These are phyloP conservation scores for Holothuria leucospilota DNA, from an alignment of 53 echinoderm and acorn worm species.

Conservation along the genomic window DNA sequence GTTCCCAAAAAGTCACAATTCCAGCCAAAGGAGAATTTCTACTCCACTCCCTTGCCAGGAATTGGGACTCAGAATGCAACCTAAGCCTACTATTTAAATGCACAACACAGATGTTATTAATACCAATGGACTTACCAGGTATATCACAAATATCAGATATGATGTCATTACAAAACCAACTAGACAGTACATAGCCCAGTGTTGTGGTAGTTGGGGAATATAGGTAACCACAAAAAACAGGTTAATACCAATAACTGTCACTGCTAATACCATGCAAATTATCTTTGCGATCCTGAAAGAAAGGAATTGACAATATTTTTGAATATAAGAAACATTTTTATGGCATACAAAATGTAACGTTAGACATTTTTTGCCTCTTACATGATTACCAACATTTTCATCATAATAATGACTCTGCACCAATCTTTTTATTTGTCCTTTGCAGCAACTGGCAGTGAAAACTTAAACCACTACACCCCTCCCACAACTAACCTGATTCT, in stretches of 20 bases:
- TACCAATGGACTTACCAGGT: conserved; percentile 74
- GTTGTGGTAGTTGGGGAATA: conserved; percentile 67
- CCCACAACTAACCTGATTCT: too few relatives aligned
- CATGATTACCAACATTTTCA: too few relatives aligned
- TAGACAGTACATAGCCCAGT: conserved; percentile 81
- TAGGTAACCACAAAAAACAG: conserved; percentile 84
- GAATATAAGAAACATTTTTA: background rate
- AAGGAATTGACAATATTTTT: background rate
- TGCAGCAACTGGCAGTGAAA: too few relatives aligned
- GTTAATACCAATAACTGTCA: conserved; percentile 86
- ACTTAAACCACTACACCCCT: too few relatives aligned
- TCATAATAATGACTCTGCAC: too few relatives aligned
- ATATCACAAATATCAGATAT: conserved; percentile 78
- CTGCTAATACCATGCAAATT: conserved; percentile 60
- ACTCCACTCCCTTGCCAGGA: too few relatives aligned
- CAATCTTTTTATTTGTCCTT: too few relatives aligned
- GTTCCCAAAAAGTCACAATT: too few relatives aligned
- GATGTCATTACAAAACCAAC: conserved; percentile 64
- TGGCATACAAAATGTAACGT: background rate
- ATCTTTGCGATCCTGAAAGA: conserved; percentile 74
- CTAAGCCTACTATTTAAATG: background rate
- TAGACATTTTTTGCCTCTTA: too few relatives aligned
- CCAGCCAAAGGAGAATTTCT: too few relatives aligned
- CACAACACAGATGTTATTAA: background rate
- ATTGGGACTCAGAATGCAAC: too few relatives aligned